phyloP scores from a whole-genome alignment of 2,888 invertebrate genomes.

The Salpingus planirostris region DNA sequence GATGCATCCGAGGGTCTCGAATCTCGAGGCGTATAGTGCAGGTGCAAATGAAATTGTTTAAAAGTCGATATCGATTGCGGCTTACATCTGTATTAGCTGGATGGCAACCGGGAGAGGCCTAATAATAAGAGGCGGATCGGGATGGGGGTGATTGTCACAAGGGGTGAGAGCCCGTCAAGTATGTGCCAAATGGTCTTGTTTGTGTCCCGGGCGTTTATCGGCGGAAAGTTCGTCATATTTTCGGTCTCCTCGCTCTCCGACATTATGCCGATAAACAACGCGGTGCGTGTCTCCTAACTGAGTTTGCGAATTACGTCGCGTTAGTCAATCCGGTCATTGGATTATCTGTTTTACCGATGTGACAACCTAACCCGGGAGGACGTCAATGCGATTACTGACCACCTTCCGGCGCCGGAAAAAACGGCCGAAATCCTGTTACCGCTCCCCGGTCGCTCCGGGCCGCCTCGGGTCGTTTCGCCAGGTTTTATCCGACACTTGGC shows the following conservation, averaged over 20 bases:
- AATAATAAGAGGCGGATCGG: slow-evolving; percentile 4
- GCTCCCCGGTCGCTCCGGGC: slow-evolving; percentile 14
- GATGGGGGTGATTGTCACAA: slow-evolving; percentile 3
- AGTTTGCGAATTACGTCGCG: slow-evolving; percentile 27
- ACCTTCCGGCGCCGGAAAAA: slow-evolving; percentile 23
- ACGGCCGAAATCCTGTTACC: slow-evolving; percentile 8
- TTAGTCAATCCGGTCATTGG: slow-evolving; percentile 29
- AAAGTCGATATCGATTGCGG: too few species aligned
- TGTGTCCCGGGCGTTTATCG: slow-evolving; percentile 5
- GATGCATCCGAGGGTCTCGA: slow-evolving; percentile 1
- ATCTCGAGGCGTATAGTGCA: too few species aligned
- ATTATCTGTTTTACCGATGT: slow-evolving; percentile 27
- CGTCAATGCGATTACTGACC: slow-evolving; percentile 38
- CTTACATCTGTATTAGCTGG: too few species aligned
- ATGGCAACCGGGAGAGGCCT: slow-evolving; percentile 1
- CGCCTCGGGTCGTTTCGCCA: too few species aligned
- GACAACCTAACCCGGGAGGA: slow-evolving; percentile 34
- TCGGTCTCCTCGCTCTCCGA: too few species aligned
- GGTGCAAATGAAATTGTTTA: slow-evolving; percentile 2
- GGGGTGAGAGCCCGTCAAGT: too few species aligned
- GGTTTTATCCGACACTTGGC: too few species aligned
- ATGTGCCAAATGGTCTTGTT: slow-evolving; percentile 12
- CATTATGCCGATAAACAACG: too few species aligned
- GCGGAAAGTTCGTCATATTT: slow-evolving; percentile 1
- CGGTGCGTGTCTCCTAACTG: slow-evolving; percentile 20